Base-by-base conservation (phyloP, 1,140 invertebrate genomes). In the Muscidifurax raptorellus region DNA sequence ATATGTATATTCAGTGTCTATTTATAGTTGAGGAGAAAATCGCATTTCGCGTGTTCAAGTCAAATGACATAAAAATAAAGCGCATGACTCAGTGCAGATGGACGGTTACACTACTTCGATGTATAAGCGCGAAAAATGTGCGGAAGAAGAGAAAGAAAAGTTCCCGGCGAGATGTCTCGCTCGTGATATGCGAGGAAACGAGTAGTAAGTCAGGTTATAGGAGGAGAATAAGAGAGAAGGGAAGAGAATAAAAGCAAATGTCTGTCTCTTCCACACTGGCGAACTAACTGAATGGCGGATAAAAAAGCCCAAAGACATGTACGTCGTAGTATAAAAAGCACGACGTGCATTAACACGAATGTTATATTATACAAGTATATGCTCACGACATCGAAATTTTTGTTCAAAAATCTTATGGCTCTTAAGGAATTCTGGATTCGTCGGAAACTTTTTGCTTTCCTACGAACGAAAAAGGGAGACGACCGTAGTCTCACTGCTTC, bases 221-320 rank as follows among this genome's bases (percentile, higher is more conserved):
- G 64, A n/a, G 64, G 9, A 64, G n/a, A n/a, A n/a, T n/a, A n/a
- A n/a, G n/a, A n/a, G 66, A 25, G 25, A 69, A 69, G 69, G 13
- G 30, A 72, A 25, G 32, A 74, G 36, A 44, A 74, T 74, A 74
- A 74, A 74, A 74, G 36, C 36, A 74, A 74, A 74, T 40, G 72
- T 74, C 36, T 40, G 32, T 74, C 30, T 74, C 36, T 74, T 74
- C 32, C 72, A 40, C 22, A 74, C 72, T 74, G 32, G 30, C 72
- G 36, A 18, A 40, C 72, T 25, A 74, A n/a, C 72, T 74, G 72
- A 74, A 74, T 74, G 32, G 72, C 22, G n/a, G 18, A 74, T 74
- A 74, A 74, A 40, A 72, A 74, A 40, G 30, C 47, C 18, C 47
- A 40, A 40, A 40, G 36, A 32, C 27, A 32, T 9, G 69, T n/a